These are phyloP conservation scores for Ormyrus pomaceus DNA, from an alignment of 2,888 invertebrate genomes.

Conservation along the genomic window DNA sequence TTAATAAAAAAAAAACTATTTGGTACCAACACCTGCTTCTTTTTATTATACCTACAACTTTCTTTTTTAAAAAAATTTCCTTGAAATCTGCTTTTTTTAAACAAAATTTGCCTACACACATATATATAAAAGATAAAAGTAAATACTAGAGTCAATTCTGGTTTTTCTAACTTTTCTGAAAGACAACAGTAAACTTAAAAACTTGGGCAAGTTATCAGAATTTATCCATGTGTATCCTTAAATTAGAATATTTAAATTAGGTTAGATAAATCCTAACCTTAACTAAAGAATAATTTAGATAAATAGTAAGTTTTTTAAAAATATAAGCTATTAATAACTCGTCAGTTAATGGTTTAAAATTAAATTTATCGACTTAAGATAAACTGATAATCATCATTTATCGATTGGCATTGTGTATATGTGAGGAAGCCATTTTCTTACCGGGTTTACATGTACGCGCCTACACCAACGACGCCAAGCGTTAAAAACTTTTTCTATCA, in stretches of 20 bases:
- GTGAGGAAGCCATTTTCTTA: slow-evolving; percentile 49
- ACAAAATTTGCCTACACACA: neutral
- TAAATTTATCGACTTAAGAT: slow-evolving; percentile 28
- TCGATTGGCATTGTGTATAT: slow-evolving; percentile 26
- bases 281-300: too few relatives aligned
- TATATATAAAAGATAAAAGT: neutral
- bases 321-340: too few relatives aligned
- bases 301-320: too few relatives aligned
- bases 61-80: neutral
- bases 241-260: too few relatives aligned
- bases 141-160: too few relatives aligned
- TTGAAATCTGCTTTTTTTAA: neutral
- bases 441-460: neutral
- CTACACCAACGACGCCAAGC: neutral
- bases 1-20: slow-evolving; percentile 61
- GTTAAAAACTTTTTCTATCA: slow-evolving; percentile 35
- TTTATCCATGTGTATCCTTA: too few relatives aligned
- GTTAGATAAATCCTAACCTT: too few relatives aligned
- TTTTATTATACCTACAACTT: slow-evolving; percentile 27
- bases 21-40: slow-evolving; percentile 22
- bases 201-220: neutral
- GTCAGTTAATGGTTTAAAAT: neutral
- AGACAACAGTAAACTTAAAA: neutral
- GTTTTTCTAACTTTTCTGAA: too few relatives aligned
- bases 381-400: slow-evolving; percentile 6